phyloP scores from a whole-genome alignment of 2,797 vertebrate genomes.

The Potorous gilbertii region DNA sequence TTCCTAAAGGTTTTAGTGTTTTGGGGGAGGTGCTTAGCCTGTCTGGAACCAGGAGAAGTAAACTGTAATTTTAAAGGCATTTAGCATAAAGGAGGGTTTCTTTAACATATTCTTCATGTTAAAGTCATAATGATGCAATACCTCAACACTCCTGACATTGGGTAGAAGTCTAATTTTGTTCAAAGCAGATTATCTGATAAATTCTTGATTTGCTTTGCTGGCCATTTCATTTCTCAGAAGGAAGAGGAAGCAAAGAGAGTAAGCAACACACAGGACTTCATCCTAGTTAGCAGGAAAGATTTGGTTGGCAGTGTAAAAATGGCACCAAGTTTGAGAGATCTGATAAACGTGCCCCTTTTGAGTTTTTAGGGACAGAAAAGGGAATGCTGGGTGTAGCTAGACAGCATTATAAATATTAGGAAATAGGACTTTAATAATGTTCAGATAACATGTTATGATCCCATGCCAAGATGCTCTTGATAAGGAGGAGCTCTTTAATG shows the following conservation, averaged over 20 bases:
- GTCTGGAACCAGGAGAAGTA: not conserved
- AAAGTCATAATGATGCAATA: not conserved
- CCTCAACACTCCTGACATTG: not conserved
- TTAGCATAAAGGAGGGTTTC: not conserved
- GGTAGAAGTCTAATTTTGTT: slow-evolving; percentile 22
- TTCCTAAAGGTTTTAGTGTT: not conserved
- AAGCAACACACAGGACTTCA: not conserved
- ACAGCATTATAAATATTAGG: not conserved
- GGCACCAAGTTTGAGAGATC: not conserved
- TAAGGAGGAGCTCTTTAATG: not conserved
- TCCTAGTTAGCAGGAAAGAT: not conserved
- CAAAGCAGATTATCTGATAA: slow-evolving; percentile 6
- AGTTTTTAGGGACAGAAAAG: slow-evolving; percentile 14
- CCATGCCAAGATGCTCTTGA: not conserved
- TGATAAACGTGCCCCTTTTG: slow-evolving; percentile 35
- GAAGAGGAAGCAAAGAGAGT: not conserved
- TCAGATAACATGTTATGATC: not conserved
- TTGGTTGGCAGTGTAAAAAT: not conserved
- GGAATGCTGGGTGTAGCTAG: not conserved
- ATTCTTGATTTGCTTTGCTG: slow-evolving; percentile 24
- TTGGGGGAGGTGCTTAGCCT: not conserved
- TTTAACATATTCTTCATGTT: slow-evolving; percentile 14
- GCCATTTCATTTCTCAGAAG: not conserved
- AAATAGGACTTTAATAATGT: slow-evolving; percentile 24
- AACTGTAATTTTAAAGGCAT: not conserved